phyloP scores from a whole-genome alignment of 2,797 vertebrate genomes.

The Diglossa cyanea region DNA sequence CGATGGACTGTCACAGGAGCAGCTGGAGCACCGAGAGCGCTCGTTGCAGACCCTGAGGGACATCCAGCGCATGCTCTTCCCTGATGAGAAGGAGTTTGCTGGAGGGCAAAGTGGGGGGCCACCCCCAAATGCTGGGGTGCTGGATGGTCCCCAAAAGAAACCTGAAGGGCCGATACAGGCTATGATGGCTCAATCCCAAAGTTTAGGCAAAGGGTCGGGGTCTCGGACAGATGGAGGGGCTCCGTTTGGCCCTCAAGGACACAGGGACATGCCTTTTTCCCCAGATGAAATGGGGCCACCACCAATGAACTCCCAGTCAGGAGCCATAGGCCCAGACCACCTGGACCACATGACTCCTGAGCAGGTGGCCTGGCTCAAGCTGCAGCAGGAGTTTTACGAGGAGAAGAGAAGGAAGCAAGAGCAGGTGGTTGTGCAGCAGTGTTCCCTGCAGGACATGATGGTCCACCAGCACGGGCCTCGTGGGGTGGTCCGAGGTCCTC shows the following conservation, averaged over 20 bases:
- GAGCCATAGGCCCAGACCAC: conserved; percentile 83
- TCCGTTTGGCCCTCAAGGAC: conserved; percentile 90
- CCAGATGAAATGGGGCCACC: conserved; percentile 94
- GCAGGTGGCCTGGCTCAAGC: conserved; percentile 96
- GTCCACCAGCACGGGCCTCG: conserved; percentile 94
- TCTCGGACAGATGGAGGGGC: conserved; percentile 91
- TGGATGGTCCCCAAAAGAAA: conserved; percentile 83
- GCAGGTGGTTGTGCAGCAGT: conserved; percentile 89
- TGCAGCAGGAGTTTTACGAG: conserved; percentile 98
- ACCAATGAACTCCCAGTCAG: conserved; percentile 83
- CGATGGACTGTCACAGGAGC: conserved; percentile 94
- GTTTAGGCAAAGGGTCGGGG: conserved; percentile 90
- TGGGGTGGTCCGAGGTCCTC: conserved; percentile 91
- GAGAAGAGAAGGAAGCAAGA: conserved; percentile 98
- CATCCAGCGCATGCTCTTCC: conserved; percentile 98
- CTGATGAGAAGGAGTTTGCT: conserved; percentile 88
- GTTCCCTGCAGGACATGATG: conserved; percentile 96
- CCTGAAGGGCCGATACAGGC: conserved; percentile 95
- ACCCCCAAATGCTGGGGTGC: conserved; percentile 71
- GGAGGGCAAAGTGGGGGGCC: conserved; percentile 75
- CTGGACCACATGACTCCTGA: conserved; percentile 98
- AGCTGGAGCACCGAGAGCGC: conserved; percentile 83
- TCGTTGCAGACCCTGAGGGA: conserved; percentile 88
- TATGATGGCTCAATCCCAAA: conserved; percentile 98
- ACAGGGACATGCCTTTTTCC: conserved; percentile 94